Base-by-base conservation (phyloP, 2,888 invertebrate species). In the Mactromeris polynyma region DNA sequence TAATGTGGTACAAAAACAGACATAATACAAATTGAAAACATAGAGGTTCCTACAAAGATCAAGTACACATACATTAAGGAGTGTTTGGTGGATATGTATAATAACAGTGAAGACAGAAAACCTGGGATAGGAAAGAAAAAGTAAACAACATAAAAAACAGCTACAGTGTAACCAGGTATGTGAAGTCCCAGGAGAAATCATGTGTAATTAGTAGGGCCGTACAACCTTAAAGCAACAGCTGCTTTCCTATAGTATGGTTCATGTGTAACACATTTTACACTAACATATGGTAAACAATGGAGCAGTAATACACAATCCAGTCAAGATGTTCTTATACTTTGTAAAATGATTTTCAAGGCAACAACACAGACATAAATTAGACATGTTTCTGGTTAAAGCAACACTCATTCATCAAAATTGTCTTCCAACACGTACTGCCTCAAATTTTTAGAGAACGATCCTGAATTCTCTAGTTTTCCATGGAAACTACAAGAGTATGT, bases 1-100 rank as follows among this genome's bases (percentile, higher is more conserved):
- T 73, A 73, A 73, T 33, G 73, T 33, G 73, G 73, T 19, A 73
- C 73, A 73, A 73, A 33, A 73, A 73, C 31, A 64, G 33, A 58
- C 58, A 58, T n/a, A 58, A 58, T n/a, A 21, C 21, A n/a, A n/a
- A 14, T 21, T 58, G 73, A 33, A 33, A 64, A 64, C 58, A 6
- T n/a, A 26, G 21, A n/a, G 26, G 26, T 26, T 64, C 58, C 26
- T n/a, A 64, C 26, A 64, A 64, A 26, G 58, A 64, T 64, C 26
- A 2, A 26, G 58, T 2, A 58, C 6, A 58, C 58, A 58, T 58
- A 7, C n/a, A 58, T 46, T 6, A 26, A 64, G 58, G 7, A 26
- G 9, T 9, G 26, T 26, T 64, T n/a, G n/a, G 26, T 64, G 54
- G 6, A 19, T 54, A 51, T n/a, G 21, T 21, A 14, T 51, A 51